Evolutionary conservation across 2,113 vertebrate genomes (phyloP), one percentile per base, ranked within the genome.

Genomic region (Atlantisia rogersi): DNA sequence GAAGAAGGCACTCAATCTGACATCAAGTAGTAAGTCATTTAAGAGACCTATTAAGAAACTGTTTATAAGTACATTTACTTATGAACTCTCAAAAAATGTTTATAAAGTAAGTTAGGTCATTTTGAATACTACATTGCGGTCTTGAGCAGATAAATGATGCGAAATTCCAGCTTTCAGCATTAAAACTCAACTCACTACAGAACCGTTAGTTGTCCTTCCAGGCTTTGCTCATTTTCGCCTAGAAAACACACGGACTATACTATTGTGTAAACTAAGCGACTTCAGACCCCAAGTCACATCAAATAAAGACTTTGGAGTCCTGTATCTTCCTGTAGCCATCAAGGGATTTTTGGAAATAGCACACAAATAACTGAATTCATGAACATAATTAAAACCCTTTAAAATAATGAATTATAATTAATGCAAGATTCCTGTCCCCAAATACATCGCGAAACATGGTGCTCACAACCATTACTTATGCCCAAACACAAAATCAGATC

Each of bases 1-100:
- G 44, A 90, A 95, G 85, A 96, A 96, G 85, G 88, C 88, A 96
- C 90, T 95, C 67, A 65, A 63, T 77, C 42, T 92, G 48, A 56
- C 46, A 83, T 93, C 46, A 70, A 55, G 59, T 78, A 80, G 3
- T 64, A n/a, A 90, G 78, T 83, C 56, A 95, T 81, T 95, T 48
- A 88, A 77, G 26, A 75, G 18, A 46, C 52, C 11, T 94, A 77
- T 83, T 70, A 88, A 86, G 86, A 67, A 87, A 73, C 18, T 59
- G 7, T 25, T 95, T 94, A 95, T 74, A 91, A 85, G 22, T 79
- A 74, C 2, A 21, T 94, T 96, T 96, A 81, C 10, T 69, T 83
- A 68, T 10, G 31, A 74, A 68, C 90, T 92, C 19, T 93, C 44
- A 15, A 68, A 94, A 89, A 56, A 18, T 70, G 24, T 83, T 97